Base-by-base conservation (phyloP, 2,113 vertebrate species). In the Poeciliopsis turrubarensis region DNA sequence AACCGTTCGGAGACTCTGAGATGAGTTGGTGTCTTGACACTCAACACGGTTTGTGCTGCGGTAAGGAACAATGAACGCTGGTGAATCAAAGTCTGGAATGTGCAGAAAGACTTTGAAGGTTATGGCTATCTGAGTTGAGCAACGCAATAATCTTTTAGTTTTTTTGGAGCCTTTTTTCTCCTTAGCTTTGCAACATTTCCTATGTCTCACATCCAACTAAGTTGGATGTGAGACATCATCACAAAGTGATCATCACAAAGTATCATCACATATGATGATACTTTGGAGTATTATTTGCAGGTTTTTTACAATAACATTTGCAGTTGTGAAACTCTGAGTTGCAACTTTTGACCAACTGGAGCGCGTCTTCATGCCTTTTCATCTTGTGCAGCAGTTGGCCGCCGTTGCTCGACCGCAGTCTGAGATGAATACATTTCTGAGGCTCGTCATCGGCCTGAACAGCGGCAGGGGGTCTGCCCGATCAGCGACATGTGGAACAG, bases 1-100 rank as follows among this genome's bases (percentile, higher is more conserved):
- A 81, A 62, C 26, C 60, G 68, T 77, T 68, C 72, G 73, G 39
- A 84, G 73, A 80, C 65, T 65, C 64, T 12, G 41, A 62, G 68
- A 83, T 6, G 32, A 75, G 37, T 44, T 15, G 9, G 41, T 72
- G 60, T 60, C 15, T 29, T 65, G 62, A 57, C 60, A 63, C 51
- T 13, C 62, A 57, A 57, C 60, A 63, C 25, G 72, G 37, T 2
- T 64, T 61, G 60, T 73, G 37, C 70, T 63, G 34, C 67, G 69
- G 62, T 77, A 75, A 80, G 68, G 67, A 57, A 60, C 54, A 71
- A 6, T 27, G 25, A 10, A n/a, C 13, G 5, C 11, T n/a, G 31
- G 34, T 57, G 14, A 60, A 15, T 67, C 14, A n/a, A 22, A 31
- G 47, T 47, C 26, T 22, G 17, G 17, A 27, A 7, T 17, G 26